These are phyloP conservation scores for Eulithis testata DNA, from an alignment of 2,888 invertebrate species.

Conservation along the genomic window DNA sequence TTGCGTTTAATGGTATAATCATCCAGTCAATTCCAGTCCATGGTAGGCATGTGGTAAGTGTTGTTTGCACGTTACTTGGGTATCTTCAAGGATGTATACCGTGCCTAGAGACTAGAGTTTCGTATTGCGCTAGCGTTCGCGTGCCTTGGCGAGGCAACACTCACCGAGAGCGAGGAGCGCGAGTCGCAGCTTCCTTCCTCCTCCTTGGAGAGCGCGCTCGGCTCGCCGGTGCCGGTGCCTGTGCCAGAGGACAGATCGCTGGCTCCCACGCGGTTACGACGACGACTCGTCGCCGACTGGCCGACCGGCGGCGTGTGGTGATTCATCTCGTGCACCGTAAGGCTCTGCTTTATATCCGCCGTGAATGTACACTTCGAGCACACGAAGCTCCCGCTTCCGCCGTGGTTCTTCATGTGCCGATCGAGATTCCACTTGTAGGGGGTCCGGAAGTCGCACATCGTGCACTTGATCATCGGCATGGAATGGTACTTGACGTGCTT, in stretches of 20 bases:
- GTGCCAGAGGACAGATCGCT: conserved; percentile 81
- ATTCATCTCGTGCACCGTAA: conserved; percentile 96
- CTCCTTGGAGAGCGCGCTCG: conserved; percentile 65
- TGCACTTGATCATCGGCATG: conserved; percentile 97
- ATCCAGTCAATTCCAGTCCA: not conserved
- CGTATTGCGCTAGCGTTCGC: conserved; percentile 7
- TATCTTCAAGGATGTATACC: too few species aligned
- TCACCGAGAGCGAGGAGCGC: conserved; percentile 76
- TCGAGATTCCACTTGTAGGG: conserved; percentile 97
- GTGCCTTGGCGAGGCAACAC: conserved; percentile 45
- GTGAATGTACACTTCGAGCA: conserved; percentile 96
- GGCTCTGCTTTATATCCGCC: conserved; percentile 95
- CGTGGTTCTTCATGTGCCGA: conserved; percentile 96
- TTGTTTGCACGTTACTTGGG: too few species aligned
- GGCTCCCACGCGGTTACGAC: conserved; percentile 90
- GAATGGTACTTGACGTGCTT: conserved; percentile 97
- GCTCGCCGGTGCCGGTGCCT: conserved; percentile 49
- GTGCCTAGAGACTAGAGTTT: not conserved
- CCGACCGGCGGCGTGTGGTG: conserved; percentile 93
- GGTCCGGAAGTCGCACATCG: conserved; percentile 96
- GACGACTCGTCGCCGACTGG: conserved; percentile 83
- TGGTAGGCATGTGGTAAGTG: too few species aligned
- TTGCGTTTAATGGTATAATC: not conserved
- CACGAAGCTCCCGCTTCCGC: conserved; percentile 92
- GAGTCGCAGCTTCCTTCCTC: conserved; percentile 82